Conservation (phyloP, 2,888 invertebrate genomes). For the Masnerella sp. region DNA sequence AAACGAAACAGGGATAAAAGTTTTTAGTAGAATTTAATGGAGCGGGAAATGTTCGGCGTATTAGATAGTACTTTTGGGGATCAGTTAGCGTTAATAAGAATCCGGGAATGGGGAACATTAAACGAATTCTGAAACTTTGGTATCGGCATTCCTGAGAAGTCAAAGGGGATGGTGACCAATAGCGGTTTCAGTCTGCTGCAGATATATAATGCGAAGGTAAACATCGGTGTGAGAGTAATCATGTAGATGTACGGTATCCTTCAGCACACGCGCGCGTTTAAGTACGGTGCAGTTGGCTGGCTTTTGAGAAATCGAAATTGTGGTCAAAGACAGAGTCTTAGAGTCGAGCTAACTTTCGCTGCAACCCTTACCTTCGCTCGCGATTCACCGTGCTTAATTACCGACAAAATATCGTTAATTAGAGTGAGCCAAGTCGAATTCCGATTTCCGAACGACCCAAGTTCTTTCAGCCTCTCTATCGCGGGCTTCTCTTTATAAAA, state of each 20-base stretch:
- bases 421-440: slow-evolving; percentile 62
- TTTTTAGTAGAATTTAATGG: slow-evolving; percentile 35
- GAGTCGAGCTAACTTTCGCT: slow-evolving; percentile 70
- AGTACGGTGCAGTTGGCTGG: slow-evolving; percentile 54
- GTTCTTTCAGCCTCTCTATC: slow-evolving; percentile 61
- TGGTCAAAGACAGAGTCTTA: slow-evolving; percentile 70
- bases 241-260: slow-evolving; percentile 9
- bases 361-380: slow-evolving; percentile 65
- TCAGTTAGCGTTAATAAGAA: slow-evolving; percentile 54
- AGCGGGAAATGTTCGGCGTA: slow-evolving; percentile 45
- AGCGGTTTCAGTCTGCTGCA: slow-evolving; percentile 66
- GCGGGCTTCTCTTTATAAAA: slow-evolving; percentile 62
- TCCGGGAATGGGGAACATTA: slow-evolving; percentile 52
- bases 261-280: slow-evolving; percentile 38
- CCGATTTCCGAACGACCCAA: slow-evolving; percentile 60
- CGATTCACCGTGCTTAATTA: slow-evolving; percentile 76
- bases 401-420: slow-evolving; percentile 77
- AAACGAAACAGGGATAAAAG: too few species aligned
- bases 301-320: slow-evolving; percentile 72
- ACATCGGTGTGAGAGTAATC: slow-evolving; percentile 18
- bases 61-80: slow-evolving; percentile 43
- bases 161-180: slow-evolving; percentile 67
- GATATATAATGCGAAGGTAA: slow-evolving; percentile 33
- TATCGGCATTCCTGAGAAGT: slow-evolving; percentile 61
- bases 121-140: slow-evolving; percentile 58